phyloP scores from a whole-genome alignment of 2,888 invertebrate species.

The Copidosoma aretas region DNA sequence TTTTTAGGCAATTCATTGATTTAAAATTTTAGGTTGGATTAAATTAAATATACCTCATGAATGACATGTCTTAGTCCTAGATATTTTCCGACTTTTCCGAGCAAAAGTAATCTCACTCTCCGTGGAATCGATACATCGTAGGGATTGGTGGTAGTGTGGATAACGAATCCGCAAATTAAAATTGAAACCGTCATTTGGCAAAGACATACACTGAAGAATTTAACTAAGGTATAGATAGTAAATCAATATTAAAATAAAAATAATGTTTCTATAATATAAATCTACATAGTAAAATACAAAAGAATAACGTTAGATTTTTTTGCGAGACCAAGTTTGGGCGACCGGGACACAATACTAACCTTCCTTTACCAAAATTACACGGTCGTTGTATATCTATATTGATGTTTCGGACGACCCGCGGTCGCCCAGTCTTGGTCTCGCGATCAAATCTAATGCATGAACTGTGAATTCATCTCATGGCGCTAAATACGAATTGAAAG shows the following conservation, averaged over 20 bases:
- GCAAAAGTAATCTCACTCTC: slow-evolving; percentile 63
- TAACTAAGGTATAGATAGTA: slow-evolving; percentile 59
- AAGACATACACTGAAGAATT: slow-evolving; percentile 66
- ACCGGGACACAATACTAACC: no score
- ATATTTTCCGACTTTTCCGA: slow-evolving; percentile 61
- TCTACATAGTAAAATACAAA: no score
- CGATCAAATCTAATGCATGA: no score
- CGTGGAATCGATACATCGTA: slow-evolving; percentile 64
- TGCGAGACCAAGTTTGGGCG: no score
- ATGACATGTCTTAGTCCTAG: slow-evolving; percentile 62
- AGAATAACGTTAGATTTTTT: no score
- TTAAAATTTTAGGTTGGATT: no score
- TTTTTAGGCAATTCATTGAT: not conserved
- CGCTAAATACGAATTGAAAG: not conserved
- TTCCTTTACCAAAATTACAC: no score
- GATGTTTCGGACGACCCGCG: no score
- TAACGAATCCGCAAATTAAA: slow-evolving; percentile 65
- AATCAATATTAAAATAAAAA: slow-evolving; percentile 39
- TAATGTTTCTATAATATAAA: no score
- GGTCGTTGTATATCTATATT: no score
- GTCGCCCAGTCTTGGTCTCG: no score
- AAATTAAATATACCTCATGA: slow-evolving; percentile 58
- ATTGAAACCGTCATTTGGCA: slow-evolving; percentile 65
- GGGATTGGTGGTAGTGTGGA: slow-evolving; percentile 65
- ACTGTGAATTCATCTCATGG: no score